Percentiles rank a stretch among this genome's conserved stretches.
Conservation (phyloP, 2,888 invertebrate species). For the Tolmerus cingulatus region DNA sequence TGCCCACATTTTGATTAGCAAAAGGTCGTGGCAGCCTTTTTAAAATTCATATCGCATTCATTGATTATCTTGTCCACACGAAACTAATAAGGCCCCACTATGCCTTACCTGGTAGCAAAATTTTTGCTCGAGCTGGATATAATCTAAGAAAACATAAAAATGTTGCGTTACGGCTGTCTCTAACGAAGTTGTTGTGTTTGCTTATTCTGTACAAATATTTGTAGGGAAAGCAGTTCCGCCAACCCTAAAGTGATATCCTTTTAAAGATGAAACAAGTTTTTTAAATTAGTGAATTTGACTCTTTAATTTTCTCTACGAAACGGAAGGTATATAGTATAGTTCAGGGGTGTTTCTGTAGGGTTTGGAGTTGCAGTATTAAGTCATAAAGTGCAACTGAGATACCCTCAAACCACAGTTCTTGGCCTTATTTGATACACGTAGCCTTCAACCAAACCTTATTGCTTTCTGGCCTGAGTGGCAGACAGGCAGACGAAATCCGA, state of each 20-base stretch:
- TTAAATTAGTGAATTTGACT: neutral
- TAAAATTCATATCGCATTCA: conserved; percentile 38
- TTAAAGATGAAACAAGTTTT: neutral
- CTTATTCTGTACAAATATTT: neutral
- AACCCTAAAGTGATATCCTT: neutral
- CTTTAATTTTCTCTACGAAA: neutral
- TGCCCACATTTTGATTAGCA: conserved; percentile 16
- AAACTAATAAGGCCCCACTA: conserved; percentile 28
- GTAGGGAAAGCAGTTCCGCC: neutral
- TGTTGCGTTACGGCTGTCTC: neutral
- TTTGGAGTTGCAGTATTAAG: neutral
- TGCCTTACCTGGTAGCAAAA: conserved; percentile 12
- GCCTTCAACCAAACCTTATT: neutral
- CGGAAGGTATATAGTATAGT: neutral
- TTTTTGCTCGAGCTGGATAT: neutral
- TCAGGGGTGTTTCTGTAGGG: neutral
- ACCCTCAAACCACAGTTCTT: neutral
- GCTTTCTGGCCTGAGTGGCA: neutral
- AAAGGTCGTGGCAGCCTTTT: neutral
- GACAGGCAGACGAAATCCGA: neutral
- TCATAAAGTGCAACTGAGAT: neutral
- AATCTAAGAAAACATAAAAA: conserved; percentile 8
- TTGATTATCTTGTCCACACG: conserved; percentile 40
- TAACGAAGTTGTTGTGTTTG: neutral
- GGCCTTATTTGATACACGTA: neutral